A percentile compares a stretch with the other conserved stretches of the same genome.
Conservation (phyloP, 2,797 vertebrate genomes). For the Eurystomus glaucurus region DNA sequence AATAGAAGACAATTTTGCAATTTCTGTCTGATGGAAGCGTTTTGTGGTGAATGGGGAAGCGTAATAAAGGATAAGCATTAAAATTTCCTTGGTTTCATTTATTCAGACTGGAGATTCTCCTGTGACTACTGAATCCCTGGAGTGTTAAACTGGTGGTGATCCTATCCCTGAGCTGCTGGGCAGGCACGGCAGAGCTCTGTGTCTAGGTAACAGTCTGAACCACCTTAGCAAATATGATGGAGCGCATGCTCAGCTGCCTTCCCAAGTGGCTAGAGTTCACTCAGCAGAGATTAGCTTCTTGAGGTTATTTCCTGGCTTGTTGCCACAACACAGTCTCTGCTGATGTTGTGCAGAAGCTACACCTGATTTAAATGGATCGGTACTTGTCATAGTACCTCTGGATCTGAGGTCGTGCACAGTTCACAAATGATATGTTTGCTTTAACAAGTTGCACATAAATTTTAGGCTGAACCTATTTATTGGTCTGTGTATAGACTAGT, state of each 20-base stretch:
- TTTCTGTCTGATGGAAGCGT: neutral
- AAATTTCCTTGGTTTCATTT: neutral
- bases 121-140: neutral
- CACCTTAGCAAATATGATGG: neutral
- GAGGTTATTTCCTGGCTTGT: constrained; percentile 37
- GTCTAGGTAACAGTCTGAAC: neutral
- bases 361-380: neutral
- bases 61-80: neutral
- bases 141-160: neutral
- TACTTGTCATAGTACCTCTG: neutral
- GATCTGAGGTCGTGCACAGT: neutral
- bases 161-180: neutral
- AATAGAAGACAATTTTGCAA: neutral
- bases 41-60: neutral
- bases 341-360: constrained; percentile 12
- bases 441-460: neutral
- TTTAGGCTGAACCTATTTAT: neutral
- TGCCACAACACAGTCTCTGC: neutral
- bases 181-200: neutral
- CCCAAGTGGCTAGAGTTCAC: neutral
- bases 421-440: neutral
- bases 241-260: constrained; percentile 2
- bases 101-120: neutral
- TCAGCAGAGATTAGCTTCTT: neutral
- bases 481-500: neutral